Evolutionary conservation across 2,113 vertebrate species (phyloP).

Genomic region (Butorides virescens): DNA sequence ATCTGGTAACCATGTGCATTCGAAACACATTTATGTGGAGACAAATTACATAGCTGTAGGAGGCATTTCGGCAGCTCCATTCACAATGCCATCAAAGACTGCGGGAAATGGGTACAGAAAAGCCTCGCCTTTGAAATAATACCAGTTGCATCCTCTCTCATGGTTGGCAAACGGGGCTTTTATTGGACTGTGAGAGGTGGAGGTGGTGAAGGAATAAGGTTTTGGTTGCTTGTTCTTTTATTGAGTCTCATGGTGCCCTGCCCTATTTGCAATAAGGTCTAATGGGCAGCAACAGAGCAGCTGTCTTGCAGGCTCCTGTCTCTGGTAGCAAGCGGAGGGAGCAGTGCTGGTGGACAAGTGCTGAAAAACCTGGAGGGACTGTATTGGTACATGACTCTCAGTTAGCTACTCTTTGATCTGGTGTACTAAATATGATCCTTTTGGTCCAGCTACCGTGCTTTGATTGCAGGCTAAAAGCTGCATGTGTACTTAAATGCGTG

Average conservation of each 20-base stretch:
- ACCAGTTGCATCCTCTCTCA: not conserved
- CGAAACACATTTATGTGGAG: not conserved
- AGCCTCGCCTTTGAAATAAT: not conserved
- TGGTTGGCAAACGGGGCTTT: not conserved
- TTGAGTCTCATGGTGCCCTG: not conserved
- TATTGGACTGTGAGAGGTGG: not conserved
- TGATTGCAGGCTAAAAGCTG: conserved; percentile 54
- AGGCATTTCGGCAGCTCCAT: not conserved
- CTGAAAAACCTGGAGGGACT: not conserved
- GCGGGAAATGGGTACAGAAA: not conserved
- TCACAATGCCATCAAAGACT: not conserved
- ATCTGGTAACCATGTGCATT: conserved; percentile 38
- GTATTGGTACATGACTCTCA: not conserved
- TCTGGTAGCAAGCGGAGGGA: not conserved
- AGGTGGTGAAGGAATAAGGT: not conserved
- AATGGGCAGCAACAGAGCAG: not conserved
- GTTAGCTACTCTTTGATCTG: conserved; percentile 14
- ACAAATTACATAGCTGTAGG: conserved; percentile 31
- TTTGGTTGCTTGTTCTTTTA: not conserved
- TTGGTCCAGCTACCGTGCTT: not conserved
- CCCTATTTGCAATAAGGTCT: not conserved
- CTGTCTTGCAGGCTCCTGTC: not conserved
- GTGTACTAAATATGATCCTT: conserved; percentile 12
- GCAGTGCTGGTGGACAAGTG: not conserved
- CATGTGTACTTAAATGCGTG: not conserved